Evolutionary conservation across 35 echinoderm and acorn worm genomes (phyloP), one percentile per base, ranked within the genome.

Genomic region (Strongylocentrotus purpuratus): DNA sequence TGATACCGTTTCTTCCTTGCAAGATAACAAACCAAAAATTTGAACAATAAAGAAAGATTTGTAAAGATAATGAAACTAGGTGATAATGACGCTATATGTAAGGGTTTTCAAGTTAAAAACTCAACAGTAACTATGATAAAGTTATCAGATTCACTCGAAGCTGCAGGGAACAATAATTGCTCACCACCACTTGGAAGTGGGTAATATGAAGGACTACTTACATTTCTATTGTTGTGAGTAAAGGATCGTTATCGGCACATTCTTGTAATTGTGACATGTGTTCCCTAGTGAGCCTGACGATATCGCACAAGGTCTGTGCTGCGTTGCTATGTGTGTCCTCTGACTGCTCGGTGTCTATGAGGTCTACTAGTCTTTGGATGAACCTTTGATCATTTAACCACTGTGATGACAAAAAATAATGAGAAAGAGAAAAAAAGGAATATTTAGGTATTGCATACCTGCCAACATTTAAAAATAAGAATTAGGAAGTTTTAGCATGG

Each of bases 221-320:
- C 98, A 93, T 97, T 97, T 99, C 98, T 97, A 99, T 96, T 31
- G 98, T 97, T 41, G 95, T 91, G 41, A 99, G 95, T 48, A 99
- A 88, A 33, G 98, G 98, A 94, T 99, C 98, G 33, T 70, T 96
- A 58, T 99, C 98, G 4, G 97, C 98, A 95, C 96, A 96, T 95
- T 99, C 98, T 48, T 99, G 98, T 88, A 98, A 94, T 86, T 99
- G 98, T 95, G 98, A 99, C 98, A 99, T 99, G 70, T 99, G 98
- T 96, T 99, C 98, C 60, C 98, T 96, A 17, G 96, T 96, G 31
- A 99, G 94, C 45, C 98, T 95, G 71, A 99, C 96, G 61, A 99
- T 98, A 47, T 99, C 97, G 89, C 97, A 98, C 17, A 99, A 59
- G 14, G 96, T 97, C 94, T 96, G 96, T 32, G 98, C 96, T 87